Percentiles rank a stretch among this genome's conserved stretches.
These are phyloP conservation scores for Penaeus vannamei DNA, from an alignment of 1,140 invertebrate species.

Conservation along the genomic window DNA sequence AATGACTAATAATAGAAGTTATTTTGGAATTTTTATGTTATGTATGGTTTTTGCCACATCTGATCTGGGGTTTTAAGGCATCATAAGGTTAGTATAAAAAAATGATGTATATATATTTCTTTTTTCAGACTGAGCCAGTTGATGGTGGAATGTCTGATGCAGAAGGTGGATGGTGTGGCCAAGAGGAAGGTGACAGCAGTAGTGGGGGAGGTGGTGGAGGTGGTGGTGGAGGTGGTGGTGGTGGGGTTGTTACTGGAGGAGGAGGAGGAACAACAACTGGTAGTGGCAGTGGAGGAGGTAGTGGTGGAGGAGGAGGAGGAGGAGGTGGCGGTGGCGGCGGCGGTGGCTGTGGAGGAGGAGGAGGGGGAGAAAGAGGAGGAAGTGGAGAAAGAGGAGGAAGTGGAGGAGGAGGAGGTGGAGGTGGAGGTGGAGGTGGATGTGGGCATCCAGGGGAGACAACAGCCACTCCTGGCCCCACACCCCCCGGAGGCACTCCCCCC, in stretches of 20 bases:
- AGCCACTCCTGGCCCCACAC: conserved; percentile 53
- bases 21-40: too few species aligned
- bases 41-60: too few species aligned
- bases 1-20: too few species aligned
- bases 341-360: conserved; percentile 28
- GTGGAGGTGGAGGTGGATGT: conserved; percentile 38
- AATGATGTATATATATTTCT: not conserved
- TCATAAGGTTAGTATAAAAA: too few species aligned
- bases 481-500: conserved; percentile 56
- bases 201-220: conserved; percentile 34
- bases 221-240: conserved; percentile 40
- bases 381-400: conserved; percentile 24
- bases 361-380: conserved; percentile 19
- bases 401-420: conserved; percentile 34
- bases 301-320: not conserved
- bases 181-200: conserved; percentile 28
- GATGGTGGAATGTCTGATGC: conserved; percentile 40
- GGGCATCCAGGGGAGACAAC: conserved; percentile 33
- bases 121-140: conserved; percentile 55
- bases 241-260: conserved; percentile 25
- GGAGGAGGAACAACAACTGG: conserved; percentile 34
- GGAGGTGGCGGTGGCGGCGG: conserved; percentile 13
- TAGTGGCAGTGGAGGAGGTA: conserved; percentile 21
- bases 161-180: conserved; percentile 24
- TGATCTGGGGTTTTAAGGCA: too few species aligned